Base-by-base conservation (phyloP, 1,140 invertebrate genomes). In the Maniola jurtina region DNA sequence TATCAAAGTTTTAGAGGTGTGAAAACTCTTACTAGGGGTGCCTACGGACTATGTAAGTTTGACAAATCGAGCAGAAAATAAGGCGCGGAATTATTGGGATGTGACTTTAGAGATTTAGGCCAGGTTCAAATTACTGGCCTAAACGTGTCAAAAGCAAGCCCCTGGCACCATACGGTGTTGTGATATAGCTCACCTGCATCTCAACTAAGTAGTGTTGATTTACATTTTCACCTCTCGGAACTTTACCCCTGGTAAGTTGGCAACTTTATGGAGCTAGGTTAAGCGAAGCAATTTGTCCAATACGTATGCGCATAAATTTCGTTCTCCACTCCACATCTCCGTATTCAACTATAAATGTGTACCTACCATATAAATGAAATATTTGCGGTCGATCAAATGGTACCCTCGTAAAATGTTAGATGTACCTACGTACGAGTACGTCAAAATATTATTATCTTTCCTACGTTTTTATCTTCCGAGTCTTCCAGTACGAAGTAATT, bases 301-400 rank as follows among this genome's bases (percentile, higher is more conserved):
- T 54, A 15, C 36, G 60, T 62, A 64, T 68, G 66, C 66, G 60
- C 66, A 67, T 67, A 48, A 67, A 60, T 64, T 68, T 64, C 35
- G 48, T 34, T 38, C 61, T 45, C 48, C 38, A 47, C n/a, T 14
- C 55, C 52, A 68, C 55, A 25, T 25, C 25, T 25, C 48, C 38
- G 25, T 36, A 47, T 16, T 14, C 55, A 59, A 68, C 55, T 63
- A 55, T 61, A 59, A 63, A 59, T 59, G 64, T 38, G 13, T 14
- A 13, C 42, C 57, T 14, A 13, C 42, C 57, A 35, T 60, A 61
- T 61, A 66, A 61, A 61, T 62, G 65, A 67, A 67, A 67, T 64
- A 56, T 68, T 64, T 48, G n/a, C 61, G 61, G 59, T 66, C 64
- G 60, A 62, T 69, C 71, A 69, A 64, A 72, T 66, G 56, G 62